Base-by-base conservation (phyloP, 2,113 vertebrate genomes). In the Poeciliopsis occidentalis region DNA sequence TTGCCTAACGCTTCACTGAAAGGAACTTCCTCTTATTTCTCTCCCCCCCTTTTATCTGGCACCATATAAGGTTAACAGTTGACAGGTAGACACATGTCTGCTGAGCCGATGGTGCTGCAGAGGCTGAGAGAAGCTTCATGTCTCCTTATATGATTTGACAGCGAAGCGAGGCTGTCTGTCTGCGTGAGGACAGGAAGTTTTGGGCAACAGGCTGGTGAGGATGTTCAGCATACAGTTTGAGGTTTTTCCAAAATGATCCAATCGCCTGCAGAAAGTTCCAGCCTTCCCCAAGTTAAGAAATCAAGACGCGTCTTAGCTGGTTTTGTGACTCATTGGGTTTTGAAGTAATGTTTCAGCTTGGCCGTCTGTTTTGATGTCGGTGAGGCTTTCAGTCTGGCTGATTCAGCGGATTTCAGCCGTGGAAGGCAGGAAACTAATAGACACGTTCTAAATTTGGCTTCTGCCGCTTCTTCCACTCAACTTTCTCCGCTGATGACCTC, bases 41-140 rank as follows among this genome's bases (percentile, higher is more conserved):
- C 1, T 0, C 32, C 32, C 32, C 69, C 57, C 57, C 65, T 69
- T 78, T 62, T 39, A 44, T 2, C 17, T 24, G 78, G 62, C 76
- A 80, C 92, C 92, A 89, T 93, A 92, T 92, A 93, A 89, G 90
- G 92, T 71, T 27, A 91, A 76, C 54, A 61, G 67, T 76, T 66
- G 26, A 61, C 88, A 91, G 84, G 90, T 90, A 66, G 65, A 37
- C 75, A 30, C 24, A 41, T 31, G 3, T 30, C 54, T 41, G 19
- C 41, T 12, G 32, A 75, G 19, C 70, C 27, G 4, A 15, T 24
- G 57, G 62, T 63, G 54, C 1, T 47, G 78, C 71, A 26, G n/a
- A 57, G 60, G 26, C 60, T 27, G 60, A 47, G 60, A 32, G 15
- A 76, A 30, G 47, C n/a, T n/a, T 61, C n/a, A 26, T 61, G 44